Evolutionary conservation across 1,140 invertebrate species (phyloP).

Genomic region (Meloidogyne floridensis): DNA sequence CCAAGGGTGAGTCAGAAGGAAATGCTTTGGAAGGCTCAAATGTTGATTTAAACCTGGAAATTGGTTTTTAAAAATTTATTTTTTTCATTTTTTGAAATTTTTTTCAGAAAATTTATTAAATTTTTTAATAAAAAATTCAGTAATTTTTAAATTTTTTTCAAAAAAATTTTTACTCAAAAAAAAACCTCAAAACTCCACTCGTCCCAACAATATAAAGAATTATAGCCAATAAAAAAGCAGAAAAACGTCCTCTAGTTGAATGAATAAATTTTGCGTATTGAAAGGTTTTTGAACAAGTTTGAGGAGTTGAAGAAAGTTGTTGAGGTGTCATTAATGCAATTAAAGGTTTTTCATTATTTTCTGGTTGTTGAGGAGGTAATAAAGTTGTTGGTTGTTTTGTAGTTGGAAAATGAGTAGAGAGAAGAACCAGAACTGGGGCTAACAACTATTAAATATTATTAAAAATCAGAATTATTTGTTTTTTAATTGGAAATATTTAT

Average conservation of each 20-base stretch:
- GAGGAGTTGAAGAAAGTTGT: neutral
- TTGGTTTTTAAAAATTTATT: no score
- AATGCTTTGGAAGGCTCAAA: constrained; percentile 65
- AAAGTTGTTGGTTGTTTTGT: neutral
- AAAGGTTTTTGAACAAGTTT: neutral
- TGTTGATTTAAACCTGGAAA: constrained; percentile 41
- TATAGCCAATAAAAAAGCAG: constrained; percentile 36
- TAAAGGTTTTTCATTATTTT: neutral
- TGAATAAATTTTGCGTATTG: constrained; percentile 48
- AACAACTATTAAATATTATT: neutral
- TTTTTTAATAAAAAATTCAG: no score
- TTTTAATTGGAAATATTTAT: no score
- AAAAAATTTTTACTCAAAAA: no score
- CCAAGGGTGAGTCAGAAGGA: constrained; percentile 60
- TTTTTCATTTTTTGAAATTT: no score
- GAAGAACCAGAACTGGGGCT: constrained; percentile 25
- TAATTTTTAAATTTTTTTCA: no score
- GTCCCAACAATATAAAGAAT: constrained; percentile 51
- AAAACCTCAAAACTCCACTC: constrained; percentile 50
- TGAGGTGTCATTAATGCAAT: neutral
- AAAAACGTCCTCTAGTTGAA: constrained; percentile 47
- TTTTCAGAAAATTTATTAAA: no score
- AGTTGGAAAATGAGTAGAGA: constrained; percentile 1
- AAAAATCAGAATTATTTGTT: no score
- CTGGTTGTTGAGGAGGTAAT: neutral